phyloP scores from a whole-genome alignment of 2,113 vertebrate species.

The Amphiprion percula region DNA sequence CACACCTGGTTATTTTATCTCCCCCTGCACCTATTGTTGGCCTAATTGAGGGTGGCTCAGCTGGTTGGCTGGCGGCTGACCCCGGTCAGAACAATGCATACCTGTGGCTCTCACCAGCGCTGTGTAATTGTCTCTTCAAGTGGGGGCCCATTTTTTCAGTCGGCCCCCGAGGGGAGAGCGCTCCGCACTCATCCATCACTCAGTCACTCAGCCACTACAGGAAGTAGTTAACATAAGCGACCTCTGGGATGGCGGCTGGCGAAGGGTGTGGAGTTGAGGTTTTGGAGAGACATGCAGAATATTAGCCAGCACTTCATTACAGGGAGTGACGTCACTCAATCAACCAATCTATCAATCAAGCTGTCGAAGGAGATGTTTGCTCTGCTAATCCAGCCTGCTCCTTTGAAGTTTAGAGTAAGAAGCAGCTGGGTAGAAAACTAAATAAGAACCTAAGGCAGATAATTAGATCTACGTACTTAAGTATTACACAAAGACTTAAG shows the following conservation, averaged over 20 bases:
- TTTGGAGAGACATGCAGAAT: constrained; percentile 53
- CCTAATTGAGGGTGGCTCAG: constrained; percentile 72
- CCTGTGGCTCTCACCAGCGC: constrained; percentile 78
- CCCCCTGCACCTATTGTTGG: constrained; percentile 69
- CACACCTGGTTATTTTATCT: constrained; percentile 85
- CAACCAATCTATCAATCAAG: constrained; percentile 64
- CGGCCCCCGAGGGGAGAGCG: constrained; percentile 65
- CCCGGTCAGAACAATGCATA: constrained; percentile 82
- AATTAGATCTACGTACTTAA: not conserved
- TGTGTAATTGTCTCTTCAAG: constrained; percentile 83
- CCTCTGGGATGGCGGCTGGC: constrained; percentile 66
- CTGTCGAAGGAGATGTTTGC: constrained; percentile 42
- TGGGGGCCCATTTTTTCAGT: constrained; percentile 65
- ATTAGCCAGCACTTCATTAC: constrained; percentile 62
- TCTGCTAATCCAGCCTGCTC: constrained; percentile 38
- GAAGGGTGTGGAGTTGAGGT: constrained; percentile 33
- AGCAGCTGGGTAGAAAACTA: not conserved
- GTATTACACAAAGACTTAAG: not conserved
- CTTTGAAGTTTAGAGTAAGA: constrained; percentile 58
- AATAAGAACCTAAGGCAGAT: not conserved
- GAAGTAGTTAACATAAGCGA: constrained; percentile 81
- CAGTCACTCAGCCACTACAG: constrained; percentile 79
- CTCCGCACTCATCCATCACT: constrained; percentile 78
- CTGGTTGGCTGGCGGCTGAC: constrained; percentile 76
- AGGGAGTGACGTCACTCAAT: constrained; percentile 60